These are phyloP conservation scores for Ophioderma brevispina DNA, from an alignment of 35 echinoderm and acorn worm species.

Conservation along the genomic window DNA sequence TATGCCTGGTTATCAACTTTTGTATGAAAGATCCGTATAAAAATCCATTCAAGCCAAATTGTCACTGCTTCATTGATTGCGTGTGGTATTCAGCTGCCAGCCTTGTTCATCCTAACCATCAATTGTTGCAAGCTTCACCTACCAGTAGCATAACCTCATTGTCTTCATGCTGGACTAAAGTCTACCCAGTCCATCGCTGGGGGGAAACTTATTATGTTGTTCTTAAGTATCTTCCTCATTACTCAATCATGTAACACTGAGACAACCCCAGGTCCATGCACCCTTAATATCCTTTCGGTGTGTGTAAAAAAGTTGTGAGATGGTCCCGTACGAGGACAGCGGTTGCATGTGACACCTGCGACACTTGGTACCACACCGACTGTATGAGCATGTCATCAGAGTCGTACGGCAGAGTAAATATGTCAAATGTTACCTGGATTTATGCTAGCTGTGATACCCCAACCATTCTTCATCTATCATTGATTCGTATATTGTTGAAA, in stretches of 20 bases:
- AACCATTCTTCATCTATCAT: slow-evolving; percentile 28
- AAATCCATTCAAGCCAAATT: neutral
- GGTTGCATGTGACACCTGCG: slow-evolving; percentile 1
- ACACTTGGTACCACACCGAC: slow-evolving; percentile 16
- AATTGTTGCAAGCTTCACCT: neutral
- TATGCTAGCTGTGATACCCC: neutral
- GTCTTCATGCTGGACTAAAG: neutral
- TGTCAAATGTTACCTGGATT: slow-evolving; percentile 15
- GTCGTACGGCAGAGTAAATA: neutral
- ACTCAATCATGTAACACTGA: neutral
- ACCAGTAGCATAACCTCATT: neutral
- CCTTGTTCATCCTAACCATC: neutral
- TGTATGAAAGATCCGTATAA: neutral
- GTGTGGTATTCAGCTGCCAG: slow-evolving; percentile 12
- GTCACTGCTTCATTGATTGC: neutral
- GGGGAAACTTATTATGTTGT: neutral
- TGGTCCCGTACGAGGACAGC: neutral
- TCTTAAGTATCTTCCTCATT: neutral
- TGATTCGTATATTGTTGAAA: neutral
- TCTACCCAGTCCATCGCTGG: neutral
- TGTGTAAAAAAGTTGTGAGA: neutral
- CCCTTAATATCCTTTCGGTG: neutral
- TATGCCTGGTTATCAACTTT: neutral
- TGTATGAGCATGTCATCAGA: slow-evolving; percentile 34
- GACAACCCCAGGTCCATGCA: neutral